These are phyloP conservation scores for Myopa tessellatipennis DNA, from an alignment of 2,888 invertebrate genomes.

Conservation along the genomic window DNA sequence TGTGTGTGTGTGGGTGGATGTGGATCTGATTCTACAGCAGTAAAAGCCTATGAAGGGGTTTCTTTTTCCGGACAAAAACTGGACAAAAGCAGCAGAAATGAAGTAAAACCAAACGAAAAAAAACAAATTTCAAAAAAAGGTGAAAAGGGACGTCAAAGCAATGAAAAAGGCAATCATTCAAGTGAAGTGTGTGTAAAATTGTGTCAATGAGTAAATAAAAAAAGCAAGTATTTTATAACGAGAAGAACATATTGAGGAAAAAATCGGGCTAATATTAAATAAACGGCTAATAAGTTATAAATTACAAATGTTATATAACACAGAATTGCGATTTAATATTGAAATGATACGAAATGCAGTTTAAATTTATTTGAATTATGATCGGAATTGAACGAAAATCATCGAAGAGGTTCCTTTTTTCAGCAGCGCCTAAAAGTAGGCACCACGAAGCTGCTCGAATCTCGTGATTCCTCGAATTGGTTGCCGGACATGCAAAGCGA, in stretches of 20 bases:
- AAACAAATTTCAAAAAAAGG: background rate
- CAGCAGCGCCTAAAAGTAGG: conserved; percentile 14
- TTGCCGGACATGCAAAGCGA: background rate
- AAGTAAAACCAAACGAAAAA: background rate
- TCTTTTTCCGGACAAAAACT: background rate
- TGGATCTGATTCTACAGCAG: background rate
- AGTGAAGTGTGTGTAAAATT: too few relatives aligned
- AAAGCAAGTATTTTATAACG: too few relatives aligned
- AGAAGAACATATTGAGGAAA: too few relatives aligned
- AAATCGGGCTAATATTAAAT: too few relatives aligned
- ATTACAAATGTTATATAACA: too few relatives aligned
- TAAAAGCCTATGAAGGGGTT: background rate
- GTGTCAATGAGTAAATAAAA: too few relatives aligned
- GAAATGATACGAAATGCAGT: too few relatives aligned
- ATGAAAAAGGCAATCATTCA: too few relatives aligned
- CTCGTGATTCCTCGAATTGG: background rate
- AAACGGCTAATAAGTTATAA: too few relatives aligned
- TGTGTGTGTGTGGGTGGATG: background rate
- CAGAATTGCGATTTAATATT: too few relatives aligned
- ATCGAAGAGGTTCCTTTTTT: background rate
- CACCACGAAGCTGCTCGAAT: background rate
- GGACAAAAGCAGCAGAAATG: background rate
- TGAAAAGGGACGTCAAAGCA: too few relatives aligned
- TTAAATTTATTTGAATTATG: too few relatives aligned
- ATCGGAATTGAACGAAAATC: background rate